Evolutionary conservation across 2,113 vertebrate species (phyloP), one percentile per base, ranked within the genome.

Genomic region (Tichodroma muraria): DNA sequence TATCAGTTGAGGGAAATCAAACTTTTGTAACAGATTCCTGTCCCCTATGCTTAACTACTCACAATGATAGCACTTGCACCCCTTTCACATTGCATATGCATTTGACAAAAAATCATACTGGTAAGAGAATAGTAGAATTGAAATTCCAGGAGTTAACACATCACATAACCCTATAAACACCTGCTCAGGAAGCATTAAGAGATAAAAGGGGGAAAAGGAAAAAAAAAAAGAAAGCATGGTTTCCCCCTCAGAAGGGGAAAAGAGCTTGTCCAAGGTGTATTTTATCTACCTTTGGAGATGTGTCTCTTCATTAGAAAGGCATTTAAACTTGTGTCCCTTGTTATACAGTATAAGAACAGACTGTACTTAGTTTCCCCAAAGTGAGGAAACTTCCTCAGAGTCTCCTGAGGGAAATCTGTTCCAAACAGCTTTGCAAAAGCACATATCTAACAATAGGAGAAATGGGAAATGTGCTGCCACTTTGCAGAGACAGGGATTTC

Each of bases 391-490:
- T 86, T 76, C 19, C n/a, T 47, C n/a, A 45, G 54, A 23, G 78
- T 69, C 40, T 52, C 28, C 33, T 27, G 23, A 54, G 3, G 13
- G 70, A 85, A 82, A 59, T 30, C 28, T 61, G 13, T 42, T 85
- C 44, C 76, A 47, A 60, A 31, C 2, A 18, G 21, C 52, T 31
- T 81, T 84, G 14, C 30, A 72, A 37, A 49, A 40, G 21, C 42
- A 60, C 35, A 9, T 16, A 23, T 15, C 25, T 65, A 13, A 4
- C 30, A 44, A 17, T 0, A 60, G 22, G 7, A 61, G 23, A 72
- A 59, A 56, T 4, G 23, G 9, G 19, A 92, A 80, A 14, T 0
- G 2, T 17, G 6, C 25, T 88, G 38, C 25, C 3, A 0, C 24
- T 68, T 47, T 16, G 18, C 8, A 61, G 38, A 47, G 11, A 59